Conservation (phyloP, 2,113 vertebrate genomes). For the Alosa alosa region DNA sequence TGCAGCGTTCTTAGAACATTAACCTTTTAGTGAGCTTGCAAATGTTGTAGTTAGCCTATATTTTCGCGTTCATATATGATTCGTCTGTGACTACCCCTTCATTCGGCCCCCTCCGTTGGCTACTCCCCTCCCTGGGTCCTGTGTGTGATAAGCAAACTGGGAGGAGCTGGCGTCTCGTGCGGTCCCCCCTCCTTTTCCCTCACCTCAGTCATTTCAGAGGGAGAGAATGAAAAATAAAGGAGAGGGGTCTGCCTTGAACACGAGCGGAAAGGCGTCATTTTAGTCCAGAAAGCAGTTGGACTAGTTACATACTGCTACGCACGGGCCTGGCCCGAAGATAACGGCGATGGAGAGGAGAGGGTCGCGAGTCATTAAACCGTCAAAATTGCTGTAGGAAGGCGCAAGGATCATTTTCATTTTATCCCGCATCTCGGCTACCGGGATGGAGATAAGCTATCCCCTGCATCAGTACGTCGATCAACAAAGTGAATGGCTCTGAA, state of each 20-base stretch:
- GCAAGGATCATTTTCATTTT: constrained; percentile 41
- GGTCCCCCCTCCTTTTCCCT: constrained; percentile 50
- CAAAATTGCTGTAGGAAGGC: constrained; percentile 53
- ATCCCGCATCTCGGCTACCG: constrained; percentile 22
- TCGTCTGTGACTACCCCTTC: constrained; percentile 10
- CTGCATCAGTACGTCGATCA: constrained; percentile 17
- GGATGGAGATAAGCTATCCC: constrained; percentile 29
- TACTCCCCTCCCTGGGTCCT: constrained; percentile 2
- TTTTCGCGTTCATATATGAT: constrained; percentile 1
- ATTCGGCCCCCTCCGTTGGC: not conserved
- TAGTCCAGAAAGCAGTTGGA: constrained; percentile 37
- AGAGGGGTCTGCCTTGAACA: constrained; percentile 36
- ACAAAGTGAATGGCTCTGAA: not conserved
- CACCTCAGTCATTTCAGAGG: constrained; percentile 34
- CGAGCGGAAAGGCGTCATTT: constrained; percentile 62
- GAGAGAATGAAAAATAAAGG: constrained; percentile 47
- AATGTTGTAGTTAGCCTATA: not conserved
- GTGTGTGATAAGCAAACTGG: constrained; percentile 51
- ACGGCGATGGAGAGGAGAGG: not conserved
- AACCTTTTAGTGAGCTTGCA: not conserved
- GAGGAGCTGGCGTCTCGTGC: constrained; percentile 55
- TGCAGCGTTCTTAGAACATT: not conserved
- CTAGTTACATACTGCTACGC: not conserved
- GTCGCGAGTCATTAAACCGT: constrained; percentile 57
- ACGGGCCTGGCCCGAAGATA: not conserved